Conservation (phyloP, 2,888 invertebrate species). For the Scaptomyza caliginosa region DNA sequence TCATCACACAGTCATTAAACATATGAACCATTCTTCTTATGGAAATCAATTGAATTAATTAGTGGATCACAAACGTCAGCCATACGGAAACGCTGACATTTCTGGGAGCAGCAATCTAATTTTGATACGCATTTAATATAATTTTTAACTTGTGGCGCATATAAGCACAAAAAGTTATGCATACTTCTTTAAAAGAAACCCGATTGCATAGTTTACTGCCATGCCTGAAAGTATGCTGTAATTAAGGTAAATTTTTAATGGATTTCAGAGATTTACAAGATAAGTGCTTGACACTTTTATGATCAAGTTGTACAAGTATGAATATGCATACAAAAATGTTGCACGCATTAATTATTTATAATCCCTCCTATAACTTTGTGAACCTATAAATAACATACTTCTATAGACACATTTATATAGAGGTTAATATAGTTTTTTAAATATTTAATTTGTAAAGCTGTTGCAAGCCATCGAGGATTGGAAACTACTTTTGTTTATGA, state of each 20-base stretch:
- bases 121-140: constrained; percentile 8
- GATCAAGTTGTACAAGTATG: neutral
- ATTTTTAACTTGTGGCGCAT: neutral
- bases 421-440: no score
- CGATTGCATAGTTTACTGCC: neutral
- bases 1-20: constrained; percentile 14
- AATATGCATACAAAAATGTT: neutral
- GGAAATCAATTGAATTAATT: constrained; percentile 40
- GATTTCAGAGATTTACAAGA: neutral
- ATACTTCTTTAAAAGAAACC: constrained; percentile 1
- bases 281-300: neutral
- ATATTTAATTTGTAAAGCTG: no score
- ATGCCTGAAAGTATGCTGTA: constrained; percentile 46
- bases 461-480: no score
- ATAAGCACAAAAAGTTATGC: neutral
- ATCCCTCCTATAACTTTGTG: no score
- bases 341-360: neutral
- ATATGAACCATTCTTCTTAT: constrained; percentile 36
- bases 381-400: no score
- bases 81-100: constrained; percentile 36
- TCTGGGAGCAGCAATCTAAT: constrained; percentile 16
- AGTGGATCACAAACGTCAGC: constrained; percentile 9
- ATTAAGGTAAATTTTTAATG: neutral
- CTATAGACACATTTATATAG: no score
- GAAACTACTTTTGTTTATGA: no score